These are phyloP conservation scores for Hippopotamus amphibius DNA, from an alignment of 2,113 vertebrate species.

Conservation along the genomic window DNA sequence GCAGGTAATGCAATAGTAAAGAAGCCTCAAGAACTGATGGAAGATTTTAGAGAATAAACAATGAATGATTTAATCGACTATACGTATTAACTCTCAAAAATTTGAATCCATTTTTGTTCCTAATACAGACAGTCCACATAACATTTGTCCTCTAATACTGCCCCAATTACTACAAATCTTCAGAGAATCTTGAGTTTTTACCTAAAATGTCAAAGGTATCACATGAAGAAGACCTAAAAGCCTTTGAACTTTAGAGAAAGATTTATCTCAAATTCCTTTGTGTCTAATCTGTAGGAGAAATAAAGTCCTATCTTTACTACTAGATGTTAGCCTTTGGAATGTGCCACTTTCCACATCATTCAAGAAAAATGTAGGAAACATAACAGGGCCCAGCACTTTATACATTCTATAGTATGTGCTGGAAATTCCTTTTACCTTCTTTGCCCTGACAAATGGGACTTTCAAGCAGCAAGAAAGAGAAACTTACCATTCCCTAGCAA, in stretches of 20 bases:
- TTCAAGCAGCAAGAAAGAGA: not conserved
- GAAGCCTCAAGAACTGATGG: not conserved
- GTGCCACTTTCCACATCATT: not conserved
- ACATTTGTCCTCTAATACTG: not conserved
- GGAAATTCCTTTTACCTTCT: not conserved
- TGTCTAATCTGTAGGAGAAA: not conserved
- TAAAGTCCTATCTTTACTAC: not conserved
- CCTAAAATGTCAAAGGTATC: not conserved
- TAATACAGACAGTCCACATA: not conserved
- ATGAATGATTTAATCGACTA: not conserved
- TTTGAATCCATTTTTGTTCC: not conserved
- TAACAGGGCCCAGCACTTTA: not conserved
- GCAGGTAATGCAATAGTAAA: not conserved
- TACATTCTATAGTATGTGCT: not conserved
- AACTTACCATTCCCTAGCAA: not conserved
- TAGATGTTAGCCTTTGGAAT: not conserved
- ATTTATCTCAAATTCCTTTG: not conserved
- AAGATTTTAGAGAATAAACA: constrained; percentile 16
- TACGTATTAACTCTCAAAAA: not conserved
- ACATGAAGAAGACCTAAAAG: not conserved
- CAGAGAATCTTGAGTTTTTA: not conserved
- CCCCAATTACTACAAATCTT: not conserved
- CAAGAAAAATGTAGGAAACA: not conserved
- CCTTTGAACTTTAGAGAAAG: constrained; percentile 8
- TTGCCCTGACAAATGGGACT: not conserved